phyloP scores from a whole-genome alignment of 2,797 vertebrate genomes.

The Rhincodon typus region DNA sequence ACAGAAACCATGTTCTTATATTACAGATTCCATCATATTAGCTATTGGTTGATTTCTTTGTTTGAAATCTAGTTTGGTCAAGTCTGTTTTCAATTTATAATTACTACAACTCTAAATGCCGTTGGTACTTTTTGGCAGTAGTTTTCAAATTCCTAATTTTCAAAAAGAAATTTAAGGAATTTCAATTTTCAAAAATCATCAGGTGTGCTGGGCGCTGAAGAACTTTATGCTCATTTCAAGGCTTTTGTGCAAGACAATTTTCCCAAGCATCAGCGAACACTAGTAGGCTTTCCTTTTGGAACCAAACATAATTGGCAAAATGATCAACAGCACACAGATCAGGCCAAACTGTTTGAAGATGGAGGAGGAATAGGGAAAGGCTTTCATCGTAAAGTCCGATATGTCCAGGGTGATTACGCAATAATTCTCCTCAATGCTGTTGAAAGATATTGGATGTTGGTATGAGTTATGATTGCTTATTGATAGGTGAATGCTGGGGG shows the following conservation, averaged over 20 bases:
- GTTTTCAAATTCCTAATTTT: no score
- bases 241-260: not conserved
- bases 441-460: not conserved
- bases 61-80: not conserved
- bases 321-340: not conserved
- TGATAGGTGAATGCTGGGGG: not conserved
- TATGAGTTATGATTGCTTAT: not conserved
- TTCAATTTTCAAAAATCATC: not conserved
- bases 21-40: no score
- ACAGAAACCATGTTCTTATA: no score
- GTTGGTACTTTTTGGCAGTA: not conserved
- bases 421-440: not conserved
- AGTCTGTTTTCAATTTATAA: no score
- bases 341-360: not conserved
- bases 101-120: not conserved
- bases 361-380: not conserved
- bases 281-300: not conserved
- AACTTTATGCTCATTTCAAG: not conserved
- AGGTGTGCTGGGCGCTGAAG: not conserved
- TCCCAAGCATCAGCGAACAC: not conserved
- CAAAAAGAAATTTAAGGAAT: not conserved
- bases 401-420: not conserved
- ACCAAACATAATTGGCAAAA: not conserved
- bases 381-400: not conserved
- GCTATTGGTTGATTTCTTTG: not conserved